Evolutionary conservation across 2,888 invertebrate genomes (phyloP).

Genomic region (Notodonta dromedarius): DNA sequence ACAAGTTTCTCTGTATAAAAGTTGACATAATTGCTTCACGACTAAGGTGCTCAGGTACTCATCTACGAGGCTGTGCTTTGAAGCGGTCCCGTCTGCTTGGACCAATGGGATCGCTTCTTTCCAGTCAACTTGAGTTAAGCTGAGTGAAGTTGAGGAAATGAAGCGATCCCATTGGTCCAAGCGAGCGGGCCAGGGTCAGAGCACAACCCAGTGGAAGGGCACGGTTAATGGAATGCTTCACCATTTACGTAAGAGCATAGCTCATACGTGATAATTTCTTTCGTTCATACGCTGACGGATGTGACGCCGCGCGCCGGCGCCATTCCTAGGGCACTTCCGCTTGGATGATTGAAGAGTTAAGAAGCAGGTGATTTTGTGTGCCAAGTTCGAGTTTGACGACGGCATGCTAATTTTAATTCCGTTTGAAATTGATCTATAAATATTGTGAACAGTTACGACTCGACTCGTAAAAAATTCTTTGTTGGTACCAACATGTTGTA

Average conservation of each 20-base stretch:
- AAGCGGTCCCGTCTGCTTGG: too few relatives aligned
- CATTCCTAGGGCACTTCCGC: slow-evolving; percentile 46
- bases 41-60: too few relatives aligned
- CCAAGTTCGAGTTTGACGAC: slow-evolving; percentile 17
- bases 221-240: too few relatives aligned
- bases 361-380: slow-evolving; percentile 24
- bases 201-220: too few relatives aligned
- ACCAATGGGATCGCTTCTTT: too few relatives aligned
- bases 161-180: too few relatives aligned
- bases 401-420: slow-evolving; percentile 15
- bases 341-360: slow-evolving; percentile 20
- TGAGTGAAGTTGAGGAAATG: too few relatives aligned
- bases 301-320: slow-evolving; percentile 28
- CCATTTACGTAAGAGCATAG: background rate
- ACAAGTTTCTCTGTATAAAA: too few relatives aligned
- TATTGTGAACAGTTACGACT: background rate
- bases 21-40: too few relatives aligned
- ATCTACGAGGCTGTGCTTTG: too few relatives aligned
- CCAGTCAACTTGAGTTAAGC: too few relatives aligned
- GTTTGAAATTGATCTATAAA: slow-evolving; percentile 15
- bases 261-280: slow-evolving; percentile 18
- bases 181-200: too few relatives aligned
- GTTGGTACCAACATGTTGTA: background rate
- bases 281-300: slow-evolving; percentile 31
- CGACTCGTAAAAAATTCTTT: background rate